phyloP scores from a whole-genome alignment of 2,113 vertebrate species.

The Pelusios castaneus region DNA sequence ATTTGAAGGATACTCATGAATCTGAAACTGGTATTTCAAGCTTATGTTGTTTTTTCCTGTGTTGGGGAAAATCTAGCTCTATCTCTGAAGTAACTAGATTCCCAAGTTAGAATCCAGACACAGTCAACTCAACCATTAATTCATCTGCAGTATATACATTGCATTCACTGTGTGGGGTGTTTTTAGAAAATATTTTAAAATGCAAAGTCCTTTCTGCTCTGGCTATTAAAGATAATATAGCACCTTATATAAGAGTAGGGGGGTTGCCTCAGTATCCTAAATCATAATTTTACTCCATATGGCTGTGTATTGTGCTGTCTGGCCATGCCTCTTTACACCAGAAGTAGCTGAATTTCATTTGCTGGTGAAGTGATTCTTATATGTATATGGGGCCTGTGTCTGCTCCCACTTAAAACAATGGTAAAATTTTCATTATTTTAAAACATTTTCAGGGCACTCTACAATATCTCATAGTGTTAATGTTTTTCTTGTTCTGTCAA shows the following conservation, averaged over 20 bases:
- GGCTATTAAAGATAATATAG: neutral
- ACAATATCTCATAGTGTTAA: neutral
- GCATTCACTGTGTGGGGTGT: neutral
- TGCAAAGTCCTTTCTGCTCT: neutral
- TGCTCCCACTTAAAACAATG: neutral
- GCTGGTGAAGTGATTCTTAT: neutral
- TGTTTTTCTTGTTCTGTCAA: neutral
- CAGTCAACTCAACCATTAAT: neutral
- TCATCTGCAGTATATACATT: neutral
- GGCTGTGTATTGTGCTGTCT: neutral
- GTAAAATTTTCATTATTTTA: neutral
- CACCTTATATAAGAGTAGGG: neutral
- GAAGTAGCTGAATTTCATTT: neutral
- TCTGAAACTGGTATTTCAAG: neutral
- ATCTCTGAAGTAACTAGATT: neutral
- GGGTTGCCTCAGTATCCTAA: neutral
- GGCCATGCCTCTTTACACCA: neutral
- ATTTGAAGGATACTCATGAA: neutral
- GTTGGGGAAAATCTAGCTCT: neutral
- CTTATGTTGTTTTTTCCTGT: neutral
- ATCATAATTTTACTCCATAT: rapidly evolving
- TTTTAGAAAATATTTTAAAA: neutral
- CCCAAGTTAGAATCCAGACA: neutral
- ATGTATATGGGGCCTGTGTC: neutral
- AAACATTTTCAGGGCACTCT: rapidly evolving